Conservation (phyloP, 2,113 vertebrate species). For the Mormoops blainvillei region DNA sequence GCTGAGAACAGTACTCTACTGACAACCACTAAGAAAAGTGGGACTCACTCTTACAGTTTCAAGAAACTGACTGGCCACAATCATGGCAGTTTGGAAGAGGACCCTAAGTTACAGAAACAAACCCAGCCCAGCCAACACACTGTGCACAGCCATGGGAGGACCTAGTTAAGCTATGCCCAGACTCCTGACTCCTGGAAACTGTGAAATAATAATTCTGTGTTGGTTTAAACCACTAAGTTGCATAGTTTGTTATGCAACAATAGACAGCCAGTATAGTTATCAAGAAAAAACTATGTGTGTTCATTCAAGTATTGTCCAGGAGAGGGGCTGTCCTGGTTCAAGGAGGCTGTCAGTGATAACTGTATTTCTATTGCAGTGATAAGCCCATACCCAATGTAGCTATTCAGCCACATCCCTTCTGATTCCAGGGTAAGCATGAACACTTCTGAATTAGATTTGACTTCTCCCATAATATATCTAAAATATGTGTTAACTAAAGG, state of each 20-base stretch:
- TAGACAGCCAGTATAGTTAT: background rate
- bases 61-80: background rate
- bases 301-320: background rate
- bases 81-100: background rate
- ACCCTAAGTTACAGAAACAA: background rate
- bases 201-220: background rate
- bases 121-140: background rate
- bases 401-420: background rate
- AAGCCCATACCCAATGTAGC: background rate
- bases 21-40: background rate
- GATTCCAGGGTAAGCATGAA: background rate
- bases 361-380: background rate
- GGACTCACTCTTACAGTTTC: background rate
- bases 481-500: background rate
- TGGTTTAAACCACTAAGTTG: background rate
- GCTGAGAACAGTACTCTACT: background rate
- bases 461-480: background rate
- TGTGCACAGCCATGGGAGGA: background rate
- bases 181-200: background rate
- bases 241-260: background rate
- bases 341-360: background rate
- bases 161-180: background rate
- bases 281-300: background rate
- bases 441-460: background rate
- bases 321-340: background rate